Base-by-base conservation (phyloP, 2,797 vertebrate species). In the Rousettus madagascariensis region DNA sequence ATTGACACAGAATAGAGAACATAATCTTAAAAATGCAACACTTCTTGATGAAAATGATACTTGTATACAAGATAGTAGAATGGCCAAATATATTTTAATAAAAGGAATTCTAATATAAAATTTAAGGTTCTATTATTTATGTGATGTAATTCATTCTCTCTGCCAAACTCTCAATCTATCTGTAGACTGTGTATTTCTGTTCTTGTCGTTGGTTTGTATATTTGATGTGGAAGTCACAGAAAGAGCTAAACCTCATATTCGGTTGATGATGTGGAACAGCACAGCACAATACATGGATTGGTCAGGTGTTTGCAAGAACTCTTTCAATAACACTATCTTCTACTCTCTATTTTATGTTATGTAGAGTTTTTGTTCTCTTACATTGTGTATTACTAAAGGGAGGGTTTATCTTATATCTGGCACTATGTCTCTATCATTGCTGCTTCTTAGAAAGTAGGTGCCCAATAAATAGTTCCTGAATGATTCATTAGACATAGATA, bases 41-140 rank as follows among this genome's bases (percentile, higher is more conserved):
- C 13, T 88, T 94, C 33, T 96, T 87, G 20, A 80, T 49, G 51
- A 91, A 87, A 95, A 78, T 85, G 38, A 1, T 38, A 75, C 65
- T 93, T 63, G 16, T 30, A 26, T 49, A 53, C 53, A 79, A 86
- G 49, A 87, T 13, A 82, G 43, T 8, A 83, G 7, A 41, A 63
- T 33, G 7, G n/a, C 12, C 51, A 86, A 38, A 79, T 79, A 88
- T 20, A 94, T 78, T 57, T 91, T 92, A 75, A 16, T 75, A 88
- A 79, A 51, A 86, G 28, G 24, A 71, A 89, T 36, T 65, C 33
- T 59, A 89, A 69, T 55, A 69, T 38, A n/a, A 89, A 91, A 82
- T 68, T 16, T 33, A 59, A 78, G 30, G 3, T 36, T 63, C 30
- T 88, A 16, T 92, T 87, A 77, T 53, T 65, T 86, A 59, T 19